These are phyloP conservation scores for Drosophila simulans DNA, from an alignment of 1,140 invertebrate species.

Conservation along the genomic window DNA sequence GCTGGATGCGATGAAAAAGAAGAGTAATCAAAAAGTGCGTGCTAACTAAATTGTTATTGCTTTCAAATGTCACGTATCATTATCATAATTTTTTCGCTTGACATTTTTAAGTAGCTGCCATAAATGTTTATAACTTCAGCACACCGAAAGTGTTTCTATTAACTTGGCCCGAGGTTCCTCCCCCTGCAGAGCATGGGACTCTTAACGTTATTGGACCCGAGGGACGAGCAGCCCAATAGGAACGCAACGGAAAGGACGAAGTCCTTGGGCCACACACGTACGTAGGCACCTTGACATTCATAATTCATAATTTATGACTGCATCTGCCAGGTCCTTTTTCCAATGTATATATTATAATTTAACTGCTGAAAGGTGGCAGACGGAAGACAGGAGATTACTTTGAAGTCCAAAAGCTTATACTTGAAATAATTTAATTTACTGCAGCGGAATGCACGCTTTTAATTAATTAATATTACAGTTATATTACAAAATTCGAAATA, in stretches of 20 bases:
- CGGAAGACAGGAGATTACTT: constrained; percentile 26
- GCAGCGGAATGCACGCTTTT: constrained; percentile 1
- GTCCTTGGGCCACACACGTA: constrained; percentile 40
- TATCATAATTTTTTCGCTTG: constrained; percentile 82
- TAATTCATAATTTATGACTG: constrained; percentile 76
- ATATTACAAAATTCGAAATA: too few species aligned
- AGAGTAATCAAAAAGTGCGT: constrained; percentile 79
- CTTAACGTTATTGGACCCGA: constrained; percentile 69
- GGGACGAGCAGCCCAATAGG: constrained; percentile 36
- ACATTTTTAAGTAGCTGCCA: constrained; percentile 83
- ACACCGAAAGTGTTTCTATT: constrained; percentile 65
- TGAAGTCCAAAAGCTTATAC: constrained; percentile 41
- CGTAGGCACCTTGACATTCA: constrained; percentile 66
- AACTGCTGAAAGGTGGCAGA: constrained; percentile 10
- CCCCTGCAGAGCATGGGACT: constrained; percentile 31
- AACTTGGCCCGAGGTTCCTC: constrained; percentile 40
- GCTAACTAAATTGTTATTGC: constrained; percentile 83
- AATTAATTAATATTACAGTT: not conserved
- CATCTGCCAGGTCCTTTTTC: constrained; percentile 43
- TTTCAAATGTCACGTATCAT: constrained; percentile 83
- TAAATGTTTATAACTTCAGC: constrained; percentile 80
- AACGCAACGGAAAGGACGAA: not conserved
- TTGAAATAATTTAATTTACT: constrained; percentile 51
- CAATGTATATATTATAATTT: constrained; percentile 26
- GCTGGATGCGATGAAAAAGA: constrained; percentile 21